Evolutionary conservation across 1,140 invertebrate genomes (phyloP), one percentile per base, ranked within the genome.

Genomic region (Elysia chlorotica): DNA sequence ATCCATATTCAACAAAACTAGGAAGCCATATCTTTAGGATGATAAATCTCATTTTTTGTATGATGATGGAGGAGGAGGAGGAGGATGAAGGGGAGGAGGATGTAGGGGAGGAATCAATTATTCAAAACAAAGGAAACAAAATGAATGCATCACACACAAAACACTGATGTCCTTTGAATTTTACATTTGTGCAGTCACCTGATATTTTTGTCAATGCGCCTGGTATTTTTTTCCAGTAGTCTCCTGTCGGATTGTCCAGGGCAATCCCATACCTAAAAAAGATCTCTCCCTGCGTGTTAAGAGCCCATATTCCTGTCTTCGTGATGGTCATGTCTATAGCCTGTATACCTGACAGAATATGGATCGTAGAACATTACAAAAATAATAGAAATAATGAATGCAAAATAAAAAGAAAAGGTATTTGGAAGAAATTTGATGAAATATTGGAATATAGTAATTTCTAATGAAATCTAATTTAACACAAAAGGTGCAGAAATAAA

Each of bases 141-240:
- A 23, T 30, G 14, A 19, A 23, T 23, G n/a, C 23, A n/a, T 21
- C 35, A 4, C n/a, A 1, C 10, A 33, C 23, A 35, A 35, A 61
- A 21, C 17, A 67, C 5, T 21, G 14, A n/a, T n/a, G n/a, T n/a
- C n/a, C n/a, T n/a, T n/a, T n/a, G n/a, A n/a, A n/a, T n/a, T n/a
- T n/a, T n/a, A n/a, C n/a, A n/a, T n/a, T n/a, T n/a, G 5, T 33
- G 5, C 28, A 36, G 0, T 23, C 83, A 90, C 90, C 89, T 81
- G 90, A 88, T 36, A 90, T 78, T 65, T 81, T 75, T 3, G 78
- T 69, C 73, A 88, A 83, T 59, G 72, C 79, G 5, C 89, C 89
- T 57, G 90, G 89, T 48, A 90, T 84, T 81, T 87, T 88, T 74
- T 88, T 87, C 90, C 90, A 91, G 74, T 88, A 89, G 78, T 90